A percentile compares a stretch with the other conserved stretches of the same genome.
phyloP scores from a whole-genome alignment of 1,140 invertebrate genomes.

The Theocolax elegans region DNA sequence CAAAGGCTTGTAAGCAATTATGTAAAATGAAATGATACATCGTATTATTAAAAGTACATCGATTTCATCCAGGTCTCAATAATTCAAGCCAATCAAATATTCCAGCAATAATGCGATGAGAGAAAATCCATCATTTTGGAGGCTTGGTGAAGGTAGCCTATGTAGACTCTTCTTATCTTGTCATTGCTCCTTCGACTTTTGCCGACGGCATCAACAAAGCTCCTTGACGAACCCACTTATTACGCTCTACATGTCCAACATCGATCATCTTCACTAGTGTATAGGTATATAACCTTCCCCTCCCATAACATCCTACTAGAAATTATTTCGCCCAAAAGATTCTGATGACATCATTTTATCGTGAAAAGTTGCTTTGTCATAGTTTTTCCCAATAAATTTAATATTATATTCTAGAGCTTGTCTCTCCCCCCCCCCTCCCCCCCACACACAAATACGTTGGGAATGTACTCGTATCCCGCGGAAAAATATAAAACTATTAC shows the following conservation, averaged over 20 bases:
- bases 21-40: too few species aligned
- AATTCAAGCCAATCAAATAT: constrained; percentile 33
- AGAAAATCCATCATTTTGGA: constrained; percentile 33
- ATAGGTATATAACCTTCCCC: constrained; percentile 12
- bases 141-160: neutral
- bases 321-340: constrained; percentile 23
- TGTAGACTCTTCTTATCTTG: constrained; percentile 16
- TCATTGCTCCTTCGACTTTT: constrained; percentile 11
- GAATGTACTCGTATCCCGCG: too few species aligned
- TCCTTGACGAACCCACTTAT: constrained; percentile 33
- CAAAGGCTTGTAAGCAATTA: too few species aligned
- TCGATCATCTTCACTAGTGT: constrained; percentile 41
- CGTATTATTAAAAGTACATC: constrained; percentile 37
- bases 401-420: neutral
- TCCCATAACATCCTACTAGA: neutral
- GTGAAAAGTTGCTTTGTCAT: neutral
- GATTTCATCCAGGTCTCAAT: neutral
- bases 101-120: constrained; percentile 1
- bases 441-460: too few species aligned
- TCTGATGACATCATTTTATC: constrained; percentile 18
- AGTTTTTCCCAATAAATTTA: neutral
- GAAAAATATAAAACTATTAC: too few species aligned
- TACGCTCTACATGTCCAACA: constrained; percentile 32
- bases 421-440: too few species aligned
- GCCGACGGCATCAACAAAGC: constrained; percentile 33